Evolutionary conservation across 2,888 invertebrate species (phyloP).

Genomic region (Serrognathus titanus): DNA sequence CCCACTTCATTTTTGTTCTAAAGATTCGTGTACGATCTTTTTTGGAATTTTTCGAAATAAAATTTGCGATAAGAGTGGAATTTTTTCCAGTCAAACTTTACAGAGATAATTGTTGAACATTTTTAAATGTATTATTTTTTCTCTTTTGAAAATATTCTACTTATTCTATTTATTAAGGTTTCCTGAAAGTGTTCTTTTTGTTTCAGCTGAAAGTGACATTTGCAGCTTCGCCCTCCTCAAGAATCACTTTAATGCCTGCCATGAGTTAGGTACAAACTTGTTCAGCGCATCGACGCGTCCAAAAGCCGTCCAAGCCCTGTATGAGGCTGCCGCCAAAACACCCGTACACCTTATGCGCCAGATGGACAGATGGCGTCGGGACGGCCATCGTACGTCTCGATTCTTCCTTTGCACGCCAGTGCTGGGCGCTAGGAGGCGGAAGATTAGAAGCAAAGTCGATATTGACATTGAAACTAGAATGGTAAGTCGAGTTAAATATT

Average conservation of each 20-base stretch:
- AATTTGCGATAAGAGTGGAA: too few species aligned
- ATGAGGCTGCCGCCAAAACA: slow-evolving; percentile 70
- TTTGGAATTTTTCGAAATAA: too few species aligned
- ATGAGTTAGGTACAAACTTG: slow-evolving; percentile 64
- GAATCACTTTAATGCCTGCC: slow-evolving; percentile 70
- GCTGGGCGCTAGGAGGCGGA: slow-evolving; percentile 67
- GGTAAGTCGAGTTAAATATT: slow-evolving; percentile 58
- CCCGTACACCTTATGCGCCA: slow-evolving; percentile 63
- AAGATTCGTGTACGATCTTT: too few species aligned
- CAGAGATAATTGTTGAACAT: too few species aligned
- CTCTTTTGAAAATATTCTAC: too few species aligned
- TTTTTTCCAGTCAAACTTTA: too few species aligned
- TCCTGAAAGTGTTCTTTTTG: slow-evolving; percentile 30
- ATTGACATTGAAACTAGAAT: slow-evolving; percentile 85
- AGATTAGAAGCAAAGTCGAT: slow-evolving; percentile 65
- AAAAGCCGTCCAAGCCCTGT: slow-evolving; percentile 69
- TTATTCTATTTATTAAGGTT: too few species aligned
- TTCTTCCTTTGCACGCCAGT: slow-evolving; percentile 80
- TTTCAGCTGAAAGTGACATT: slow-evolving; percentile 90
- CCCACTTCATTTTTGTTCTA: too few species aligned
- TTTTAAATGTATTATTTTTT: too few species aligned
- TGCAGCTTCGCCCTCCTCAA: slow-evolving; percentile 78
- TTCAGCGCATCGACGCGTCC: slow-evolving; percentile 75
- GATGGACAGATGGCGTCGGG: slow-evolving; percentile 65
- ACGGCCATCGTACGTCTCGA: slow-evolving; percentile 60